Conservation (phyloP, 2,797 vertebrate species). For the Sebastes paucispinis region DNA sequence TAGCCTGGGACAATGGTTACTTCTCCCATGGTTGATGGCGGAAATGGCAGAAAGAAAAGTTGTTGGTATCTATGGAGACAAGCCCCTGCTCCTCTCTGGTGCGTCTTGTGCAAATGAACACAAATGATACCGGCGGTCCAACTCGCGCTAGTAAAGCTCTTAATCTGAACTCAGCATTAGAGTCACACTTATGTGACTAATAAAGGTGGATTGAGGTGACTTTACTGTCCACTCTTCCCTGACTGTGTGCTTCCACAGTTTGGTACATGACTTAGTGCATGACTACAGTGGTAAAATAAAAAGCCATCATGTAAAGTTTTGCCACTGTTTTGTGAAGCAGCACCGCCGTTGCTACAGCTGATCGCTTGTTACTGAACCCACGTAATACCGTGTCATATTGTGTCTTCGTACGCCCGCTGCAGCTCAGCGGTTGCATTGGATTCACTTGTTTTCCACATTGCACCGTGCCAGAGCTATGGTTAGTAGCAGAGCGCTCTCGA, state of each 20-base stretch:
- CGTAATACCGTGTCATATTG: conserved; percentile 54
- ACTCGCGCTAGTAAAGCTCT: no score
- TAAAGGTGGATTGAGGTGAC: neutral
- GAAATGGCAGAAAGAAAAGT: no score
- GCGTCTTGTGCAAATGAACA: no score
- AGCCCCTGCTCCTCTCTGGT: no score
- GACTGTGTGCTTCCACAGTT: neutral
- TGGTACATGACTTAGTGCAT: neutral
- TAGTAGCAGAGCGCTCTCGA: conserved; percentile 59
- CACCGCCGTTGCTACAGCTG: conserved; percentile 55
- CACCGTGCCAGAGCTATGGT: conserved; percentile 57
- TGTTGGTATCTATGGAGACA: no score
- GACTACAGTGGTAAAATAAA: neutral
- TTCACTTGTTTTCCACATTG: conserved; percentile 72
- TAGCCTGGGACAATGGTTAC: no score
- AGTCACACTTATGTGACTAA: neutral
- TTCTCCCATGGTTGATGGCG: no score
- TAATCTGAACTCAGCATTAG: neutral
- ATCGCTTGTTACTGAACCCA: conserved; percentile 48
- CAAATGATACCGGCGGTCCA: no score
- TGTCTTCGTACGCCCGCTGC: conserved; percentile 46
- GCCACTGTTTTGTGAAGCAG: conserved; percentile 35
- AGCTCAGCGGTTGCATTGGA: conserved; percentile 56
- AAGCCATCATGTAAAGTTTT: neutral
- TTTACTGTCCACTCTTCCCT: neutral